Evolutionary conservation across 2,888 invertebrate species (phyloP).

Genomic region (Eumerus sabulonum): DNA sequence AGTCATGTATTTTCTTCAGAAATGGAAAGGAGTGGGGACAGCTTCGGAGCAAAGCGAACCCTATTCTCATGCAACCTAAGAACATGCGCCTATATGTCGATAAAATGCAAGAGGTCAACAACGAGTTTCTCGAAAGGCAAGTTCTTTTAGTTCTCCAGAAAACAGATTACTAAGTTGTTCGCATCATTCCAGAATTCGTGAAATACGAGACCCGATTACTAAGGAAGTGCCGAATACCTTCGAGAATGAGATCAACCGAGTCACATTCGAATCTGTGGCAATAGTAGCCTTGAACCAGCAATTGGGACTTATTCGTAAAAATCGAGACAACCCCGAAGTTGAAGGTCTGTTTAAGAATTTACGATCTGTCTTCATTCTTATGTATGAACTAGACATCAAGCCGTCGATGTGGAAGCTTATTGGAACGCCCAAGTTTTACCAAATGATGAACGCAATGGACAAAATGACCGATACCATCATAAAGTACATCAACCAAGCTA

Average conservation of each 20-base stretch:
- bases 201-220: conserved; percentile 71
- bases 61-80: conserved; percentile 82
- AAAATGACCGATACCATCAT: conserved; percentile 72
- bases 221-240: conserved; percentile 79
- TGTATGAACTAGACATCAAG: conserved; percentile 63
- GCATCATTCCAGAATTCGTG: conserved; percentile 73
- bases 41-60: conserved; percentile 82
- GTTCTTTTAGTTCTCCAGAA: too few relatives aligned
- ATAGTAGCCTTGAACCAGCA: conserved; percentile 77
- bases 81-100: conserved; percentile 79
- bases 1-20: not conserved
- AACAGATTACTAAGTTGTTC: not conserved
- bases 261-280: conserved; percentile 81
- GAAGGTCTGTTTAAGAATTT: not conserved
- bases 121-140: conserved; percentile 66
- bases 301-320: conserved; percentile 72
- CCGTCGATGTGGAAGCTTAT: conserved; percentile 69
- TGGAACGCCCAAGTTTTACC: conserved; percentile 67
- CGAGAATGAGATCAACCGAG: conserved; percentile 80
- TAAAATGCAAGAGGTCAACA: conserved; percentile 79
- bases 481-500: conserved; percentile 75
- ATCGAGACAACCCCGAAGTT: conserved; percentile 29
- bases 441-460: conserved; percentile 68
- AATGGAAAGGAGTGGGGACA: not conserved
- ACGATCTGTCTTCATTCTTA: not conserved